A percentile compares a stretch with the other conserved stretches of the same genome.
These are phyloP conservation scores for Theristicus caerulescens DNA, from an alignment of 2,113 vertebrate genomes.

Conservation along the genomic window DNA sequence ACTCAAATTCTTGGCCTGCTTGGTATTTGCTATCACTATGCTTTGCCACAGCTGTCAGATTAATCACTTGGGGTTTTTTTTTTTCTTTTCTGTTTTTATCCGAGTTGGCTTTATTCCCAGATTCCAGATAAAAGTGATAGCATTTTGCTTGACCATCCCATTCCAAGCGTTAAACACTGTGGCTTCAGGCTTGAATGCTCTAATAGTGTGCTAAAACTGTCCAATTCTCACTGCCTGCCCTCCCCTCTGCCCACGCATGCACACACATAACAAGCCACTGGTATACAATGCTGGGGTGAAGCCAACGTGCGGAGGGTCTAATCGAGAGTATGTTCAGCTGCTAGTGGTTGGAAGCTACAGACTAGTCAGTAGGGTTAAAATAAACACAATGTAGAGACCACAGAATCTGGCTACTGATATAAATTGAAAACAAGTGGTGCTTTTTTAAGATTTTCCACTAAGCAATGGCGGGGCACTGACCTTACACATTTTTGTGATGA, in stretches of 20 bases:
- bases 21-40: slow-evolving; percentile 33
- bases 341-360: background rate
- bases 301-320: background rate
- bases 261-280: background rate
- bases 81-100: slow-evolving; percentile 32
- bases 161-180: slow-evolving; percentile 73
- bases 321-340: background rate
- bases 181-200: slow-evolving; percentile 73
- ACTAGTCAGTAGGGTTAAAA: background rate
- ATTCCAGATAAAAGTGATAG: slow-evolving; percentile 74
- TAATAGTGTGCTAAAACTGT: slow-evolving; percentile 70
- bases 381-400: background rate
- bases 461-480: background rate
- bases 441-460: background rate
- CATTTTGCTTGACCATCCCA: slow-evolving; percentile 74
- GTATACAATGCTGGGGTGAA: slow-evolving; percentile 39
- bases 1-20: slow-evolving; percentile 51
- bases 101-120: slow-evolving; percentile 73
- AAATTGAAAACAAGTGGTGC: background rate
- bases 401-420: background rate
- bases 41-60: slow-evolving; percentile 70
- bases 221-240: slow-evolving; percentile 47
- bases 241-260: slow-evolving; percentile 23
- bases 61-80: background rate
- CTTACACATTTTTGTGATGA: background rate